These are phyloP conservation scores for Drosophila macrospina DNA, from an alignment of 2,888 invertebrate species.

Conservation along the genomic window DNA sequence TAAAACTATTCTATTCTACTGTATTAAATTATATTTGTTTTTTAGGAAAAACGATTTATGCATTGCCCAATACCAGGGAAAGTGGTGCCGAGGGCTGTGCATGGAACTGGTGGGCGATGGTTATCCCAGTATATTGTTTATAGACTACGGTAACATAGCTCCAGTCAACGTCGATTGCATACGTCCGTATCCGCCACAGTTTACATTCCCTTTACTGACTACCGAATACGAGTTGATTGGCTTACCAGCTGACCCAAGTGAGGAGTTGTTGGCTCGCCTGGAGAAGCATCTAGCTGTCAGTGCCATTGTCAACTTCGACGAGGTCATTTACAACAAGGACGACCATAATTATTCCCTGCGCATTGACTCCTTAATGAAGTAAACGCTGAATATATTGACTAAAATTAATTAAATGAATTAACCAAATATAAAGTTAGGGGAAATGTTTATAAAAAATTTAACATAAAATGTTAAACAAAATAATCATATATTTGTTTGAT, in stretches of 20 bases:
- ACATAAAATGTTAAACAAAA: not conserved
- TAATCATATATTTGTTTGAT: conserved; percentile 1
- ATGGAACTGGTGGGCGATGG: conserved; percentile 84
- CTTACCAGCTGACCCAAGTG: conserved; percentile 31
- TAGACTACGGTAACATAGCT: conserved; percentile 83
- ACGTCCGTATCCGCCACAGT: conserved; percentile 82
- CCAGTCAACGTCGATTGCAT: conserved; percentile 76
- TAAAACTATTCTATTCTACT: too few species aligned
- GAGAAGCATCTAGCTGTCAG: conserved; percentile 41
- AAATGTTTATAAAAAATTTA: not conserved
- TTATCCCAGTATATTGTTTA: conserved; percentile 81
- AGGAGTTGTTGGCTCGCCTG: conserved; percentile 29
- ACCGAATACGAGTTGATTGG: conserved; percentile 76
- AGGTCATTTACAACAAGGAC: conserved; percentile 42
- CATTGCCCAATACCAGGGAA: conserved; percentile 78
- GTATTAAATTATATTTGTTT: not conserved
- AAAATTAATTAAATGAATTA: not conserved
- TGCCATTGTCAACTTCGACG: conserved; percentile 41
- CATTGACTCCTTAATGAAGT: conserved; percentile 29
- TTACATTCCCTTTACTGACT: conserved; percentile 79
- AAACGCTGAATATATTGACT: not conserved
- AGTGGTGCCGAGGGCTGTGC: conserved; percentile 83
- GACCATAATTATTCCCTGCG: conserved; percentile 50
- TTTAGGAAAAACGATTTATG: conserved; percentile 78
- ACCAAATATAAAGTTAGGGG: not conserved